A percentile compares a stretch with the other conserved stretches of the same genome.
These are phyloP conservation scores for Buceros bicornis DNA, from an alignment of 2,797 vertebrate genomes.

Conservation along the genomic window DNA sequence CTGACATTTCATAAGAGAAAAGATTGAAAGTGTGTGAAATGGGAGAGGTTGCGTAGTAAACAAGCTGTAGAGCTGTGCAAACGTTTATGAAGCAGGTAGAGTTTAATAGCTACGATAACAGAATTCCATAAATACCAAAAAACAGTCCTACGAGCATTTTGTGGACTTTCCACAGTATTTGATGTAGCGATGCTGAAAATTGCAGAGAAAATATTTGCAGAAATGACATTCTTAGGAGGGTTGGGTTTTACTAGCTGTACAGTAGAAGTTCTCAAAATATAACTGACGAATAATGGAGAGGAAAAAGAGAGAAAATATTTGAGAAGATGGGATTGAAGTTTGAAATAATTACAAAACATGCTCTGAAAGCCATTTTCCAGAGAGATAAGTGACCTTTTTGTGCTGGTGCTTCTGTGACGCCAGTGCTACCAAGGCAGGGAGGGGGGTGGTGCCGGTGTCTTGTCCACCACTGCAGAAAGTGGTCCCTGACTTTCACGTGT, in stretches of 20 bases:
- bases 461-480: neutral
- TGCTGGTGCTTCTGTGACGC: neutral
- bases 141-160: neutral
- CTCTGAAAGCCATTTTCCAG: neutral
- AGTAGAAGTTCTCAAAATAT: neutral
- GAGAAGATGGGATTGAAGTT: neutral
- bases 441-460: neutral
- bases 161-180: neutral
- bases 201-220: neutral
- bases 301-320: neutral
- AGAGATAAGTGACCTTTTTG: neutral
- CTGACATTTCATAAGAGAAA: neutral
- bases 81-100: neutral
- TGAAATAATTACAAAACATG: neutral
- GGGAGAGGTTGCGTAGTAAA: neutral
- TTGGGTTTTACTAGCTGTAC: neutral
- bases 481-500: neutral
- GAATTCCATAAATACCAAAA: neutral
- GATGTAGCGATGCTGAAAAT: neutral
- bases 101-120: neutral
- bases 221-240: neutral
- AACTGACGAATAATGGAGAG: neutral
- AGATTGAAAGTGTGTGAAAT: neutral
- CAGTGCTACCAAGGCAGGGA: neutral
- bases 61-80: neutral